phyloP scores from a whole-genome alignment of 2,797 vertebrate species.

The Mergus octosetaceus region DNA sequence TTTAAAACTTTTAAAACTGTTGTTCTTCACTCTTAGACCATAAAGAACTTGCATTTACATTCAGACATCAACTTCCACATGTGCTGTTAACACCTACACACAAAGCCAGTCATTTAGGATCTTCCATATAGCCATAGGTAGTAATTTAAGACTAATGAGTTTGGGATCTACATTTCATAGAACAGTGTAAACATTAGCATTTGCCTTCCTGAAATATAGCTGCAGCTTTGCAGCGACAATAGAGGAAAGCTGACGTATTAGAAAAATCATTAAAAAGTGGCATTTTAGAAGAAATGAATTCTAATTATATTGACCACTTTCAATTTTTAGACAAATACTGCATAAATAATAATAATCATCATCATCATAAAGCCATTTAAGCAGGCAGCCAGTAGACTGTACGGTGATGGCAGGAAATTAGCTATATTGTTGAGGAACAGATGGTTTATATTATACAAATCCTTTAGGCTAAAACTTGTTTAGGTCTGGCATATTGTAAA shows the following conservation, averaged over 20 bases:
- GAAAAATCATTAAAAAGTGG: background rate
- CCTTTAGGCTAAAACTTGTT: conserved; percentile 87
- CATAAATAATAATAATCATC: conserved; percentile 47
- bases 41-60: background rate
- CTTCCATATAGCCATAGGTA: background rate
- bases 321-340: conserved; percentile 67
- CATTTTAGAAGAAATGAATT: conserved; percentile 50
- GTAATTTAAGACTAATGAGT: conserved; percentile 10
- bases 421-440: conserved; percentile 88
- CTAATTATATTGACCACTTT: conserved; percentile 63
- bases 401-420: conserved; percentile 82
- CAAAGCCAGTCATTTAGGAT: background rate
- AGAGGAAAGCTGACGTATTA: background rate
- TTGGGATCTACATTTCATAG: background rate
- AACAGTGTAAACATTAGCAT: background rate
- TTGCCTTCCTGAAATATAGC: background rate
- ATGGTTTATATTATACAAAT: conserved; percentile 92
- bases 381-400: conserved; percentile 77
- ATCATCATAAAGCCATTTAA: conserved; percentile 70
- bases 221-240: background rate
- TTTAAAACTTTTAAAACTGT: background rate
- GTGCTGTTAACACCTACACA: background rate
- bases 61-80: background rate
- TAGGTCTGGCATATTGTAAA: conserved; percentile 89
- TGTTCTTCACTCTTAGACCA: background rate